Evolutionary conservation across 2,888 invertebrate species (phyloP).

Genomic region (Cheilosia vernalis): DNA sequence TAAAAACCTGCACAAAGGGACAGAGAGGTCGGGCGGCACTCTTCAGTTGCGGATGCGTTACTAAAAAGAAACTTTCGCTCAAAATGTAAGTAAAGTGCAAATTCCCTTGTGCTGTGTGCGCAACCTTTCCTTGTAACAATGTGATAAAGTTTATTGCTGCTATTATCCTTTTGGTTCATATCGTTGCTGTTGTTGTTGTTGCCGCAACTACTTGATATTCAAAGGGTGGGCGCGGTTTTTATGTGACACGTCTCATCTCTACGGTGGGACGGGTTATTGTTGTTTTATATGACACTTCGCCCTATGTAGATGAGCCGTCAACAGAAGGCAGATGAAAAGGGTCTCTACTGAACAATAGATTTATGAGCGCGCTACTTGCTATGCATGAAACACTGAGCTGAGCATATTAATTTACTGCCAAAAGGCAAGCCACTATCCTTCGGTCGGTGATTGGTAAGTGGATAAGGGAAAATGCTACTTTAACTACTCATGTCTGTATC

Average conservation of each 20-base stretch:
- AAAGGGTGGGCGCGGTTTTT: conserved; percentile 35
- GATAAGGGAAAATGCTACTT: no score
- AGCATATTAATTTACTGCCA: conserved; percentile 15
- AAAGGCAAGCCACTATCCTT: not conserved
- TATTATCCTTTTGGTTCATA: conserved; percentile 20
- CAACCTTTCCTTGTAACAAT: conserved; percentile 28
- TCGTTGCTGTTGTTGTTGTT: not conserved
- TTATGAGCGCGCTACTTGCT: conserved; percentile 42
- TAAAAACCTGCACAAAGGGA: not conserved
- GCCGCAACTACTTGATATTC: conserved; percentile 40
- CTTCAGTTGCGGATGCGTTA: no score
- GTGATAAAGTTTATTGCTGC: conserved; percentile 44
- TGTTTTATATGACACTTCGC: not conserved
- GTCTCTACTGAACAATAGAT: conserved; percentile 30
- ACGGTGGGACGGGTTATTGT: conserved; percentile 8
- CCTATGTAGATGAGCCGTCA: no score
- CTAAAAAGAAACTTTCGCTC: conserved; percentile 17
- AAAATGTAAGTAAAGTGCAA: conserved; percentile 32
- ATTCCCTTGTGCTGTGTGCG: not conserved
- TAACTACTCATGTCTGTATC: no score
- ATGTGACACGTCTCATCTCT: conserved; percentile 18
- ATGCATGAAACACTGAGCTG: conserved; percentile 37
- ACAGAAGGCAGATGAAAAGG: not conserved
- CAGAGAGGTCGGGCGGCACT: no score
- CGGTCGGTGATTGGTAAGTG: no score